These are phyloP conservation scores for Salvelinus alpinus DNA, from an alignment of 2,113 vertebrate species.

Conservation along the genomic window DNA sequence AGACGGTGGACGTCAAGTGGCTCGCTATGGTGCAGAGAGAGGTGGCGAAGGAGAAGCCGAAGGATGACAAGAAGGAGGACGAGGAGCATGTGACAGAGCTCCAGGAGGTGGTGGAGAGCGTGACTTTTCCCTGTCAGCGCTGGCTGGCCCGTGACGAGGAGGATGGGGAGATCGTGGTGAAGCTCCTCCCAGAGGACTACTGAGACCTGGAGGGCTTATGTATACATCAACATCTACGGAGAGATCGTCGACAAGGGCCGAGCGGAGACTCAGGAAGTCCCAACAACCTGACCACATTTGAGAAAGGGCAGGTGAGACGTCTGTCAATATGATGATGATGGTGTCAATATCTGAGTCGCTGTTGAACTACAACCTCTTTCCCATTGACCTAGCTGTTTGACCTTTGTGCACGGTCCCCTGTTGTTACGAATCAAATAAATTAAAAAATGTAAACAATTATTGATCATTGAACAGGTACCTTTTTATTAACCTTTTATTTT, in stretches of 20 bases:
- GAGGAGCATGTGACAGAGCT: conserved; percentile 63
- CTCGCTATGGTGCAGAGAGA: conserved; percentile 75
- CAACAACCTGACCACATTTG: conserved; percentile 93
- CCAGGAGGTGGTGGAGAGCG: conserved; percentile 79
- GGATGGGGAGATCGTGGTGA: conserved; percentile 88
- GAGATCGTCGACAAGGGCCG: conserved; percentile 88
- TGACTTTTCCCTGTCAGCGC: conserved; percentile 80
- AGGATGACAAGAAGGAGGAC: conserved; percentile 77
- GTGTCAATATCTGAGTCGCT: neutral
- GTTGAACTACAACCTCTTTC: neutral
- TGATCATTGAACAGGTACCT: too few relatives aligned
- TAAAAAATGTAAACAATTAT: neutral
- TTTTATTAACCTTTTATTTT: too few relatives aligned
- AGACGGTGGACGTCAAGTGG: conserved; percentile 76
- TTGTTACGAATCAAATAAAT: neutral
- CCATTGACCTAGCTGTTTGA: neutral
- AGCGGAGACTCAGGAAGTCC: conserved; percentile 88
- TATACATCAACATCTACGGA: conserved; percentile 90
- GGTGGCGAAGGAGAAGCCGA: conserved; percentile 76
- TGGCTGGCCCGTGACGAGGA: conserved; percentile 93
- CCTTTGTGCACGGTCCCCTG: neutral
- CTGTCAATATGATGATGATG: neutral
- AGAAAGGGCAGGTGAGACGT: conserved; percentile 82
- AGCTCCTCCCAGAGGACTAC: conserved; percentile 79
- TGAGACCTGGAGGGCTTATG: conserved; percentile 86